These are phyloP conservation scores for Clitarchus hookeri DNA, from an alignment of 2,888 invertebrate genomes.

Conservation along the genomic window DNA sequence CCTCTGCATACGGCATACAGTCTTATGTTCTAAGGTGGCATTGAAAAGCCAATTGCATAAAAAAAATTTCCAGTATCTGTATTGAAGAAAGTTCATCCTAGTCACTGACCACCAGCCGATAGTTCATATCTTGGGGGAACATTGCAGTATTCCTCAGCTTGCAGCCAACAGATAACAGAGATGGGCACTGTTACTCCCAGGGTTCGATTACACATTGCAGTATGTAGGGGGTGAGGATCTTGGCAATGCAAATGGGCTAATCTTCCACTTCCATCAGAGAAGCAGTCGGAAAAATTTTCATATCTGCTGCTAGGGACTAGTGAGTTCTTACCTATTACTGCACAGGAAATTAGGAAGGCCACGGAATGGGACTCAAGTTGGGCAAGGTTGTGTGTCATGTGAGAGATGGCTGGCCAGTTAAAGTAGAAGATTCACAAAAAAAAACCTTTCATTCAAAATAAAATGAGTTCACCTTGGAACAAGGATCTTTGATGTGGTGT, in stretches of 20 bases:
- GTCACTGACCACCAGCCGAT: slow-evolving; percentile 53
- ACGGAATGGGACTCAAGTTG: not conserved
- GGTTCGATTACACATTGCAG: slow-evolving; percentile 47
- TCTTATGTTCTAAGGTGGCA: slow-evolving; percentile 42
- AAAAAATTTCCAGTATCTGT: slow-evolving; percentile 44
- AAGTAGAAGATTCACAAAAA: not conserved
- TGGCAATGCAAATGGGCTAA: slow-evolving; percentile 37
- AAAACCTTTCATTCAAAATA: not conserved
- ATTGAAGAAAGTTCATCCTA: slow-evolving; percentile 45
- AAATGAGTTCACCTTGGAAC: not conserved
- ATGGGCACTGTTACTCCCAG: slow-evolving; percentile 49
- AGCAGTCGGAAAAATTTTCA: not conserved
- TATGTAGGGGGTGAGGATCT: slow-evolving; percentile 39
- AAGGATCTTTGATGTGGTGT: not conserved
- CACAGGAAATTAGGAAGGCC: not conserved
- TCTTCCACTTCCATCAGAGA: not conserved
- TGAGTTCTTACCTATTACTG: not conserved
- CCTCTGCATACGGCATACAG: slow-evolving; percentile 40
- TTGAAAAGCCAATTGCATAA: slow-evolving; percentile 41
- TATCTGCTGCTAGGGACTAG: not conserved
- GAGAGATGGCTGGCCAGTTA: not conserved
- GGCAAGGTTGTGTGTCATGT: not conserved
- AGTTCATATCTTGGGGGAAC: slow-evolving; percentile 49
- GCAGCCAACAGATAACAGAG: slow-evolving; percentile 49
- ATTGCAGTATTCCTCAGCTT: slow-evolving; percentile 47